These are phyloP conservation scores for Dichetophora obliterata DNA, from an alignment of 2,888 invertebrate genomes.

Conservation along the genomic window DNA sequence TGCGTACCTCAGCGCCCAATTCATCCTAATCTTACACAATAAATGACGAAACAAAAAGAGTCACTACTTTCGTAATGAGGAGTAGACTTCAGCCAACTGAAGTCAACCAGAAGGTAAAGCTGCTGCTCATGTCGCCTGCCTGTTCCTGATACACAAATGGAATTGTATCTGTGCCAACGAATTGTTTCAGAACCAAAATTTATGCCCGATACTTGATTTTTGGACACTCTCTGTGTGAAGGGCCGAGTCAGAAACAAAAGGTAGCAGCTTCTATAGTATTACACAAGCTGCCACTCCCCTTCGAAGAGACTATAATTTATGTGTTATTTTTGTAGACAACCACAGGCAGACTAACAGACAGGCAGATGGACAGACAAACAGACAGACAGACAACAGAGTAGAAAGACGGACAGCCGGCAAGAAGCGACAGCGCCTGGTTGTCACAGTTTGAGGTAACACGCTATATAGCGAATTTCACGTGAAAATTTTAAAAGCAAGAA, in stretches of 20 bases:
- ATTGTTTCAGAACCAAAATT: slow-evolving; percentile 28
- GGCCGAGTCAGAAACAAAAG: background rate
- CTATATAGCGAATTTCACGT: slow-evolving; percentile 38
- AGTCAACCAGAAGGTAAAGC: background rate
- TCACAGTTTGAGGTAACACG: background rate
- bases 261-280: background rate
- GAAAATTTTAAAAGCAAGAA: slow-evolving; percentile 21
- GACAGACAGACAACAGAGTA: slow-evolving; percentile 41
- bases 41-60: background rate
- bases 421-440: slow-evolving; percentile 46
- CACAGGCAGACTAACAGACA: slow-evolving; percentile 36
- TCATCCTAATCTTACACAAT: background rate
- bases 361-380: no score
- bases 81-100: background rate
- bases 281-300: background rate
- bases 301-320: slow-evolving; percentile 46
- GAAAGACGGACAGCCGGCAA: slow-evolving; percentile 41
- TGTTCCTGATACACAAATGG: background rate
- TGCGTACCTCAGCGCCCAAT: background rate
- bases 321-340: slow-evolving; percentile 49
- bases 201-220: slow-evolving; percentile 31
- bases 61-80: background rate
- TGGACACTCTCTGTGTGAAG: background rate
- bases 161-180: slow-evolving; percentile 26
- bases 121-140: background rate